Evolutionary conservation across 2,888 invertebrate species (phyloP).

Genomic region (Athrips mouffetella): DNA sequence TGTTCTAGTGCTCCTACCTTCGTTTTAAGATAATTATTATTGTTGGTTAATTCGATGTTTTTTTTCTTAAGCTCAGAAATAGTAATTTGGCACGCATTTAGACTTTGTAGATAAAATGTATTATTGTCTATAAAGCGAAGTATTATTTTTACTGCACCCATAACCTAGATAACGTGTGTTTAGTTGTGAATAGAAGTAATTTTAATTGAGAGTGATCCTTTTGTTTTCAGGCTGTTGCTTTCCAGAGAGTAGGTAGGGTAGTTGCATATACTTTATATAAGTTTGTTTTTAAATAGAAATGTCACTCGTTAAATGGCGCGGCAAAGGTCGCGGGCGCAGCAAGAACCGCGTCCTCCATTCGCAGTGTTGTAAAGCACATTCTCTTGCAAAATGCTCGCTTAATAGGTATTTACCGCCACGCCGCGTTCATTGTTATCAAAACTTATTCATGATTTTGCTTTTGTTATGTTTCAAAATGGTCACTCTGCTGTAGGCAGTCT

Average conservation of each 20-base stretch:
- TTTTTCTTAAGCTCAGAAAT: too few species aligned
- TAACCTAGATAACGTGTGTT: conserved; percentile 7
- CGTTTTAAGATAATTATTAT: too few species aligned
- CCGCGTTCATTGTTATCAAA: conserved; percentile 30
- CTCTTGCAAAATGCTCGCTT: conserved; percentile 36
- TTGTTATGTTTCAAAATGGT: conserved; percentile 26
- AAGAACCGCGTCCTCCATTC: conserved; percentile 29
- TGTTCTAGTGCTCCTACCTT: too few species aligned
- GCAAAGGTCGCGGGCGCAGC: conserved; percentile 41
- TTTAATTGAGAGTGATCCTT: conserved; percentile 28
- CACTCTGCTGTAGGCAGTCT: conserved; percentile 22
- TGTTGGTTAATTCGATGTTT: too few species aligned
- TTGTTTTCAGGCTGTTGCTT: conserved; percentile 27
- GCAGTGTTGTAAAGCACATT: conserved; percentile 31
- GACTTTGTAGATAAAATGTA: conserved; percentile 62
- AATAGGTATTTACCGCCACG: conserved; percentile 9
- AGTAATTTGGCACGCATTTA: too few species aligned
- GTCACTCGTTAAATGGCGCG: conserved; percentile 32
- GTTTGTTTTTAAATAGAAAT: conserved; percentile 37
- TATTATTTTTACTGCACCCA: conserved; percentile 26
- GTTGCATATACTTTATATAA: neutral
- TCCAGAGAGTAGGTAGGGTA: conserved; percentile 24
- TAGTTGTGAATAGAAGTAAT: conserved; percentile 23
- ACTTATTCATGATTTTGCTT: conserved; percentile 27
- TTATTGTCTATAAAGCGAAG: conserved; percentile 41